Base-by-base conservation (phyloP, 37 sponge, comb jelly and placozoan species). In the Ephydatia muelleri region DNA sequence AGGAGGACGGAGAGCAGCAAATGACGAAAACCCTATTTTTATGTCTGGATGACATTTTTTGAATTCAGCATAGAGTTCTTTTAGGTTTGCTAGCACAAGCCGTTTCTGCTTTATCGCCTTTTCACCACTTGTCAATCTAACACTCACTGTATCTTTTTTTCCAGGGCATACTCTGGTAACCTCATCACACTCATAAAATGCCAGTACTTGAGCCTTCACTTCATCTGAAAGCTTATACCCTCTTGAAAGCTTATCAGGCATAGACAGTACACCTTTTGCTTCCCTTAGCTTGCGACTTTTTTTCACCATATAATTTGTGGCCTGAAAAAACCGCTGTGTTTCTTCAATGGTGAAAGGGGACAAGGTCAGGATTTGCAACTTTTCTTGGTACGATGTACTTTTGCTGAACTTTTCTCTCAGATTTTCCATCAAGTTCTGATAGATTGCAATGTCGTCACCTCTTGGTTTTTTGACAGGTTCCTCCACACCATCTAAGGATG, bases 141-240 rank as follows among this genome's bases (percentile, higher is more conserved):
- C 68, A 87, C 77, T 74, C 33, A 81, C 78, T 81, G 57, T 75
- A 76, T 82, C 88, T 65, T 75, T 88, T 71, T 76, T 81, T 4
- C 88, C 88, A 27, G 16, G 57, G 57, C 19, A 57, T 57, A 57
- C 57, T 57, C 57, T 57, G 57, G 57, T 19, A 57, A 57, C 57
- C 19, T 57, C 57, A 14, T 57, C 57, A 57, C 57, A 57, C 57
- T 57, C 57, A 57, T 57, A 57, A 57, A 16, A 57, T 57, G 57
- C 12, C 57, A 57, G 19, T 57, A 75, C 84, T 83, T 36, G 75
- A 64, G 67, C 75, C 84, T 75, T 75, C 76, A 49, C n/a, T 49
- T 75, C 75, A 36, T 33, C 75, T 75, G 76, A 83, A 83, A 32
- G 8, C 76, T 31, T 48, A n/a, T 14, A 83, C 74, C 47, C 72